Base-by-base conservation (phyloP, 2,888 invertebrate species). In the Oligia fasciuncula region DNA sequence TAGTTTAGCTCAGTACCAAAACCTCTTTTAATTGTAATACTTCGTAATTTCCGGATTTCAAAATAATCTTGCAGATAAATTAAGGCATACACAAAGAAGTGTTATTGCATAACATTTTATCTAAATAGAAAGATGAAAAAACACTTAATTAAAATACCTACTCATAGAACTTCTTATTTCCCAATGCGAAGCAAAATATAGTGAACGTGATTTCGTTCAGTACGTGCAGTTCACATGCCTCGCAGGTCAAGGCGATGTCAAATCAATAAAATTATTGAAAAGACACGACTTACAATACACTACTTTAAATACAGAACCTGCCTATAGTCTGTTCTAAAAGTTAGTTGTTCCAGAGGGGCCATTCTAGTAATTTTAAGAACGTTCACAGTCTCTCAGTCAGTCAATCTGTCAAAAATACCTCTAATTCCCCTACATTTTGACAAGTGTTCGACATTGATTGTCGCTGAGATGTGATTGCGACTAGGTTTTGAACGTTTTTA, bases 191-290 rank as follows among this genome's bases (percentile, higher is more conserved):
- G 14, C 4, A 40, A 35, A 82, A 46, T 19, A 6, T 23, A 46
- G 49, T 84, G 63, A 72, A 79, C 66, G 80, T 80, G 66, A 79
- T 75, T 73, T 57, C 29, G 67, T 66, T 54, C 65, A 14, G 0
- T 17, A 71, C 67, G 70, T 73, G 73, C 84, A 78, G 63, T 89
- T 84, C 89, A 81, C 87, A 81, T 80, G 82, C 70, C 72, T 46
- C 17, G 1, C 73, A 23, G 88, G 85, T 87, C 88, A 89, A 89
- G 88, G 88, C 66, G 76, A 76, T 69, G 80, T 68, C 81, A 73
- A 80, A 88, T 84, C 87, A 80, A 84, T 87, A 89, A 60, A 68
- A 68, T 71, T 80, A 79, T 80, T 73, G 51, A 81, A 85, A 77
- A 63, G 29, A 71, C 66, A 85, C 76, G 65, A 85, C 67, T 73